Evolutionary conservation across 2,888 invertebrate genomes (phyloP).

Genomic region (Chaitophorus viminalis): DNA sequence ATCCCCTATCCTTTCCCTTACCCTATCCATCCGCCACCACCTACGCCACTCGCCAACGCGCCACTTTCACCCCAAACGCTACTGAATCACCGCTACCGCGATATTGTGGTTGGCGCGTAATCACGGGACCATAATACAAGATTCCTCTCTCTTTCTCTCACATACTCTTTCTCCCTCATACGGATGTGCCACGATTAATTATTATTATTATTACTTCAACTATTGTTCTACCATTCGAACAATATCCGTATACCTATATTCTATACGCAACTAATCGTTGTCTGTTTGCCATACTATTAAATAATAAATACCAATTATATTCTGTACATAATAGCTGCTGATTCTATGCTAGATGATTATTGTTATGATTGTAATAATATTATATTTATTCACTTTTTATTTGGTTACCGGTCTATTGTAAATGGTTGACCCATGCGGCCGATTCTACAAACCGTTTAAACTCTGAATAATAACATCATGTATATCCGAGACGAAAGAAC

Average conservation of each 20-base stretch:
- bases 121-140: slow-evolving; percentile 41
- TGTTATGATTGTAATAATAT: background rate
- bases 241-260: slow-evolving; percentile 43
- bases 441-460: too few species aligned
- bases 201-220: slow-evolving; percentile 33
- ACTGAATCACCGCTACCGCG: slow-evolving; percentile 39
- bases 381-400: background rate
- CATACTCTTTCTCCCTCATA: slow-evolving; percentile 35
- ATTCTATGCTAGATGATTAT: background rate
- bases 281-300: background rate
- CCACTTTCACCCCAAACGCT: slow-evolving; percentile 9
- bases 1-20: slow-evolving; percentile 5
- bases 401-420: background rate
- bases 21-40: background rate
- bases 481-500: background rate
- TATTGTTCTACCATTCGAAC: slow-evolving; percentile 7
- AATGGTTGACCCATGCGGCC: background rate
- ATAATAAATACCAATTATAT: too few species aligned
- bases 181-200: slow-evolving; percentile 59
- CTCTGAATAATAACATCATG: too few species aligned
- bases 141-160: slow-evolving; percentile 46
- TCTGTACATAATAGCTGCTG: too few species aligned
- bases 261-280: background rate
- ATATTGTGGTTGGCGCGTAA: slow-evolving; percentile 33
- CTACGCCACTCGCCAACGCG: background rate